These are phyloP conservation scores for Carpatolechia fugitivella DNA, from an alignment of 2,888 invertebrate genomes.

Conservation along the genomic window DNA sequence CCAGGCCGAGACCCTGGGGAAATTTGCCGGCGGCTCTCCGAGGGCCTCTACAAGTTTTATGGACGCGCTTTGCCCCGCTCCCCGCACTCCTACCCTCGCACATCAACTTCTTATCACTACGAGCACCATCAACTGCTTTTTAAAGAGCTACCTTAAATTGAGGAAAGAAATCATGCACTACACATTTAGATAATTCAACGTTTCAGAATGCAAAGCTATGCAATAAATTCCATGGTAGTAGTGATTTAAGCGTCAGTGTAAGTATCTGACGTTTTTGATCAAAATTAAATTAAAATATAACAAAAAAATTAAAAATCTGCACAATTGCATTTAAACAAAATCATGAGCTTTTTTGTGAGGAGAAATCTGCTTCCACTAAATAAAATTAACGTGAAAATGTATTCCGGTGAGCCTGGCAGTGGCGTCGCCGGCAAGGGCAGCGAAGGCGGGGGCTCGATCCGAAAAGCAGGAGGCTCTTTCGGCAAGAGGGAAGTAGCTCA, in stretches of 20 bases:
- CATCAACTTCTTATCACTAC: constrained; percentile 58
- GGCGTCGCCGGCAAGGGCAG: constrained; percentile 91
- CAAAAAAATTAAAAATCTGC: too few species aligned
- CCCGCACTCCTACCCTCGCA: constrained; percentile 37
- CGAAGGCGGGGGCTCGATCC: constrained; percentile 89
- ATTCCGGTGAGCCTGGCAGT: constrained; percentile 84
- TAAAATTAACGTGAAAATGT: constrained; percentile 49
- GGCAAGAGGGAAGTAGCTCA: constrained; percentile 93
- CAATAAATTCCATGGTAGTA: background rate
- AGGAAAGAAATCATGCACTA: too few species aligned
- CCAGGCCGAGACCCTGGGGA: constrained; percentile 67
- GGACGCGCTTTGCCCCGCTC: constrained; percentile 62
- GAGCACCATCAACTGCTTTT: background rate
- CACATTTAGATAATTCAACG: too few species aligned
- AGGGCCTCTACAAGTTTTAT: constrained; percentile 78
- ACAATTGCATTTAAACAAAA: background rate
- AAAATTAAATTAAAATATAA: too few species aligned
- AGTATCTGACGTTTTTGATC: background rate
- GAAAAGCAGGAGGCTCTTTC: constrained; percentile 93
- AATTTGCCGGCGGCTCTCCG: constrained; percentile 74
- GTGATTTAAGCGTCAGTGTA: background rate
- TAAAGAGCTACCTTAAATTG: too few species aligned
- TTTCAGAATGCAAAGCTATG: too few species aligned
- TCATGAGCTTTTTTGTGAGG: background rate
- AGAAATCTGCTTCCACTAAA: background rate